Conservation (phyloP, 2,888 invertebrate genomes). For the Julus scanicus region DNA sequence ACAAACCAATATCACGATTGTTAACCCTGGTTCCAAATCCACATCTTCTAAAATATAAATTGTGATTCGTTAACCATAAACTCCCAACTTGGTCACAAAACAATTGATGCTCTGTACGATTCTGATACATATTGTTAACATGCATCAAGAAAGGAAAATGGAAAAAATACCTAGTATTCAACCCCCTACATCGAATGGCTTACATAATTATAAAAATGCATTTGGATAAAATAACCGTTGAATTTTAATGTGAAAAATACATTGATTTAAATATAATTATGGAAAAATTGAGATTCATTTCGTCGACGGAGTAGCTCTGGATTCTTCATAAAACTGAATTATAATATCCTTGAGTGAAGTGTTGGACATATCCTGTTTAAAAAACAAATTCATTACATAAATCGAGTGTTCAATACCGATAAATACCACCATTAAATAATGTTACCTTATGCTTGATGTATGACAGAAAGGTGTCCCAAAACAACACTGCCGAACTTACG, state of each 20-base stretch:
- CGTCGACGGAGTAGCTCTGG: background rate
- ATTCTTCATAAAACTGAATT: background rate
- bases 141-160: too few relatives aligned
- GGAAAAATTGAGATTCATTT: background rate
- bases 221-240: background rate
- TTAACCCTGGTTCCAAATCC: too few relatives aligned
- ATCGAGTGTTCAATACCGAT: background rate
- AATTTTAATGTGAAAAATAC: slow-evolving; percentile 38
- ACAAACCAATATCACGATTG: too few relatives aligned
- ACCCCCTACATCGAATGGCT: background rate
- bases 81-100: too few relatives aligned
- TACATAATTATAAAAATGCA: background rate
- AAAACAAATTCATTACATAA: background rate
- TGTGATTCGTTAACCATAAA: too few relatives aligned
- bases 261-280: background rate
- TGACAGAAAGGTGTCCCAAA: slow-evolving; percentile 89
- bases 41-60: too few relatives aligned
- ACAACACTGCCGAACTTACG: slow-evolving; percentile 83
- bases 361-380: slow-evolving; percentile 6
- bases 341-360: background rate
- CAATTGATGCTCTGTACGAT: too few relatives aligned
- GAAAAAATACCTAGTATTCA: too few relatives aligned
- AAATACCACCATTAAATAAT: background rate
- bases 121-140: too few relatives aligned
- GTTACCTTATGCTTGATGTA: slow-evolving; percentile 79